Conservation (phyloP, 2,113 vertebrate genomes). For the Nannobrachium achirus region DNA sequence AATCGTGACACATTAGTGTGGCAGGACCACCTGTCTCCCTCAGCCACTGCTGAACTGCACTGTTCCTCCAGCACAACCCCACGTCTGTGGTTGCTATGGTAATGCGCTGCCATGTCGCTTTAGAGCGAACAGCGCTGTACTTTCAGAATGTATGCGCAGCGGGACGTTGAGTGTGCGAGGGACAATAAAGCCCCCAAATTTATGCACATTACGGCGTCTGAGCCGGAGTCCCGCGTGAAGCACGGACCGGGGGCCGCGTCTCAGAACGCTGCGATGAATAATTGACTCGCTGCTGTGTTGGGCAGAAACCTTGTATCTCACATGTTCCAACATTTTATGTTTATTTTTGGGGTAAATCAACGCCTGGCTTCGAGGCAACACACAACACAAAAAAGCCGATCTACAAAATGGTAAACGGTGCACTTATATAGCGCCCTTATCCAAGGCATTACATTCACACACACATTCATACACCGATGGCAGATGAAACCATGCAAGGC, state of each 20-base stretch:
- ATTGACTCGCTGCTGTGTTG: conserved; percentile 21
- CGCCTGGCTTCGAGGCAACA: too few species aligned
- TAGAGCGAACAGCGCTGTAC: not conserved
- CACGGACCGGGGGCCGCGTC: not conserved
- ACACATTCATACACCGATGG: too few species aligned
- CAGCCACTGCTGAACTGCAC: not conserved
- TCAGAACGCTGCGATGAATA: conserved; percentile 30
- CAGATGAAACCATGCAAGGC: too few species aligned
- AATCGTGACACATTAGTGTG: not conserved
- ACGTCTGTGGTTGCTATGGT: conserved; percentile 4
- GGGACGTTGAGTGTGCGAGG: not conserved
- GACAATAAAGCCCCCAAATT: conserved; percentile 11
- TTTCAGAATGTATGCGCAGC: not conserved
- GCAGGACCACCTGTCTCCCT: not conserved
- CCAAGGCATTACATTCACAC: too few species aligned
- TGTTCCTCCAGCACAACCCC: not conserved
- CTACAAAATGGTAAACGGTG: too few species aligned
- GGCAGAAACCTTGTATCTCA: too few species aligned
- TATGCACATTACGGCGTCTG: conserved; percentile 15
- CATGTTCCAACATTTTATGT: too few species aligned
- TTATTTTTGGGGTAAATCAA: conserved; percentile 16
- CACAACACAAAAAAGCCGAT: too few species aligned
- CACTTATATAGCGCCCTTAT: too few species aligned
- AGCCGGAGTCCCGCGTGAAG: conserved; percentile 21
- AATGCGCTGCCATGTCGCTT: not conserved